phyloP scores from a whole-genome alignment of 2,113 vertebrate genomes.

The Panthera tigris region DNA sequence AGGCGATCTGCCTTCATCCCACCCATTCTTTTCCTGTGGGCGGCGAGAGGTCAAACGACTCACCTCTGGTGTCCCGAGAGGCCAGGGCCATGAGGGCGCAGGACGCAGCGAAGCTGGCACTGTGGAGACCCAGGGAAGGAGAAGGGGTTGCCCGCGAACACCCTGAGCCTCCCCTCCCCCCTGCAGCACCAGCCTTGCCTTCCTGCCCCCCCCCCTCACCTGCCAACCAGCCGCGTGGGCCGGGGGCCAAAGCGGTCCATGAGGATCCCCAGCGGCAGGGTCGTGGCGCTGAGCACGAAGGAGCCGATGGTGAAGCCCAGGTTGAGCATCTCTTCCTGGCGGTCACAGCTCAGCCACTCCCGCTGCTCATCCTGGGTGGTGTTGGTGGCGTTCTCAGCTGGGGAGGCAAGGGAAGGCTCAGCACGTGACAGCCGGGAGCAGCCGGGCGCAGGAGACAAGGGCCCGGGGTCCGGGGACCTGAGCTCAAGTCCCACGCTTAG shows the following conservation, averaged over 20 bases:
- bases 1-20: neutral
- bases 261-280: conserved; percentile 91
- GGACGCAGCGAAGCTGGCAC: conserved; percentile 89
- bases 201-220: conserved; percentile 80
- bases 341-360: conserved; percentile 84
- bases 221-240: conserved; percentile 90
- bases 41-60: conserved; percentile 45
- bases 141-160: fast-evolving
- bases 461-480: neutral
- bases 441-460: neutral
- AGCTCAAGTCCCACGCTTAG: neutral
- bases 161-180: neutral
- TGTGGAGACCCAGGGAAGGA: conserved; percentile 64
- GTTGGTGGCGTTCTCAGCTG: conserved; percentile 67
- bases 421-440: neutral
- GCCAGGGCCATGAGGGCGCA: conserved; percentile 90
- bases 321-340: conserved; percentile 93
- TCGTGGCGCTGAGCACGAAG: conserved; percentile 93
- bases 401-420: neutral
- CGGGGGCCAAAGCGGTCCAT: conserved; percentile 94
- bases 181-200: neutral
- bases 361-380: neutral
- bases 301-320: conserved; percentile 94
- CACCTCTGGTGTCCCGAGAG: conserved; percentile 85
- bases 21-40: neutral